A percentile compares a stretch with the other conserved stretches of the same genome.
phyloP scores from a whole-genome alignment of 2,888 invertebrate species.

The Neuroscelio doddi region DNA sequence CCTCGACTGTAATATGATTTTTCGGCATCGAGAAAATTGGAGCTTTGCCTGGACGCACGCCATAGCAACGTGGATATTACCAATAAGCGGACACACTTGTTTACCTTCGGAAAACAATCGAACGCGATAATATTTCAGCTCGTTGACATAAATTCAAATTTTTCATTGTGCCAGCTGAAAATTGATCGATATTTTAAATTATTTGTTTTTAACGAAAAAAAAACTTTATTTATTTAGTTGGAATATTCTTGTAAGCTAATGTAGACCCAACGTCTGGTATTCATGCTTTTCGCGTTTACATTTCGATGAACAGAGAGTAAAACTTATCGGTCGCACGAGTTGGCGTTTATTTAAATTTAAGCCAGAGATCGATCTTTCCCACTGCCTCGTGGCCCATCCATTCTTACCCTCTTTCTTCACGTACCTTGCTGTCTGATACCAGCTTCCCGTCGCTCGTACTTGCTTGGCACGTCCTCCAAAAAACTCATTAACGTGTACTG shows the following conservation, averaged over 20 bases:
- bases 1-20: constrained; percentile 68
- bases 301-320: constrained; percentile 43
- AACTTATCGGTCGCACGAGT: constrained; percentile 60
- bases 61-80: constrained; percentile 57
- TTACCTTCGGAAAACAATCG: too few relatives aligned
- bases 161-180: not conserved
- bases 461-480: constrained; percentile 66
- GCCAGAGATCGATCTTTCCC: constrained; percentile 63
- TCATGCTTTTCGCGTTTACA: constrained; percentile 18
- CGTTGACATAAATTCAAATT: not conserved
- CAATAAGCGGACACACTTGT: too few relatives aligned
- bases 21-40: constrained; percentile 66
- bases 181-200: not conserved
- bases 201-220: not conserved
- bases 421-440: constrained; percentile 58
- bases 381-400: constrained; percentile 38
- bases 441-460: constrained; percentile 63
- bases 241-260: too few relatives aligned
- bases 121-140: too few relatives aligned
- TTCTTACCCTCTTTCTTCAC: constrained; percentile 38
- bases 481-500: constrained; percentile 70
- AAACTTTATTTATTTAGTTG: too few relatives aligned
- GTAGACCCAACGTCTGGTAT: too few relatives aligned
- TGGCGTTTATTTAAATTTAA: constrained; percentile 70
- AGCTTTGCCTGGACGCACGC: constrained; percentile 60